Evolutionary conservation across 2,888 invertebrate genomes (phyloP).

Genomic region (Polydrusus cervinus): DNA sequence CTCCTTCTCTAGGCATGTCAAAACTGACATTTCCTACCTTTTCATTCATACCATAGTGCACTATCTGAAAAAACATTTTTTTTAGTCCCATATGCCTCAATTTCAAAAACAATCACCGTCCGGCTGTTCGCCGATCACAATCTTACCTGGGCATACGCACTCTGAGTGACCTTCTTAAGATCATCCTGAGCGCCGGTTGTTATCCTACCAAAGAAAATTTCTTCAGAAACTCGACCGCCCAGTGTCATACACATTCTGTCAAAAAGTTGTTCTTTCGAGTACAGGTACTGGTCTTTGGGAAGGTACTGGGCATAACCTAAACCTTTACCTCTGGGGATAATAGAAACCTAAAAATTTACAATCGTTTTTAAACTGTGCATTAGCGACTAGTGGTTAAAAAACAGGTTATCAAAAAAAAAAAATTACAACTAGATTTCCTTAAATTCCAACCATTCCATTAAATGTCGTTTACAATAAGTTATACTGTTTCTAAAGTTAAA

Average conservation of each 20-base stretch:
- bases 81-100: background rate
- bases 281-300: slow-evolving; percentile 98
- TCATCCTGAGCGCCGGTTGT: slow-evolving; percentile 99
- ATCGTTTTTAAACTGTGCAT: background rate
- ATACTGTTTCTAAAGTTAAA: no score
- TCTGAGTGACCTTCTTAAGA: slow-evolving; percentile 97
- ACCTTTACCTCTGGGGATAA: slow-evolving; percentile 98
- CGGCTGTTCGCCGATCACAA: no score
- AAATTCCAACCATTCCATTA: no score
- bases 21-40: slow-evolving; percentile 98
- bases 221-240: slow-evolving; percentile 98
- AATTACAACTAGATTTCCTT: no score
- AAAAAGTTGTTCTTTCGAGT: slow-evolving; percentile 96
- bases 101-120: no score
- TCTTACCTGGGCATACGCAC: slow-evolving; percentile 91
- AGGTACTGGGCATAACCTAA: slow-evolving; percentile 99
- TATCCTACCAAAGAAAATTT: slow-evolving; percentile 95
- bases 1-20: slow-evolving; percentile 94
- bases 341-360: slow-evolving; percentile 75
- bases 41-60: slow-evolving; percentile 98
- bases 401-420: no score
- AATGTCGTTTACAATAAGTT: no score
- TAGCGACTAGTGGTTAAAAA: no score
- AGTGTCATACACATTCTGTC: slow-evolving; percentile 99
- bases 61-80: slow-evolving; percentile 73